Base-by-base conservation (phyloP, 2,888 invertebrate species). In the Dasysyrphus albostriatus region DNA sequence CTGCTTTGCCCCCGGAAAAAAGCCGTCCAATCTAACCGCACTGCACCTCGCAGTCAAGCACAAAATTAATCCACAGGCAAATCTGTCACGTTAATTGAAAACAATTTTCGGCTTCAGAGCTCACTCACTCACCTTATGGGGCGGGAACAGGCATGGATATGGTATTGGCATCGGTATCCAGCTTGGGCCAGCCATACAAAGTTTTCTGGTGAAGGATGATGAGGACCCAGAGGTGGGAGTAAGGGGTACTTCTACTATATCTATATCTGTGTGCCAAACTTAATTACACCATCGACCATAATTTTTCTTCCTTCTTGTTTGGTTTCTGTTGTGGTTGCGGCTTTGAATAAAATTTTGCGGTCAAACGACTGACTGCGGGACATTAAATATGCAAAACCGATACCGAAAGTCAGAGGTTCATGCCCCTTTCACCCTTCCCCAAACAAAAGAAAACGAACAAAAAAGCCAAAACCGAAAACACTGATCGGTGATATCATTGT, bases 11-110 rank as follows among this genome's bases (percentile, higher is more conserved):
- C 1, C 1, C 19, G 5, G 39, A 29, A 42, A 59, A 58, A 65
- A 59, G 10, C 56, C 39, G 61, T 49, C 79, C 56, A 76, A 79
- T 67, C 67, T 67, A 67, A 67, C 67, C 67, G 49, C 67, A 67
- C 65, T 47, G 32, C 67, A 49, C 73, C 85, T 74, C 73, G 61
- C 61, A 82, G 77, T 72, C 82, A 82, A 78, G 85, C 82, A 82
- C 82, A 87, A 87, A 87, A 87, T 87, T 82, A 78, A 87, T 87
- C 82, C 82, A 72, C 63, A 74, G 82, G 82, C 82, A 82, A 87
- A 87, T 87, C 85, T 74, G 85, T 87, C 85, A 87, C 82, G 74
- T 82, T 87, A 87, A 87, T 87, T 87, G 85, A 87, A 87, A 87
- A 82, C 85, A 87, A 87, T 87, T 87, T 87, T 87, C 82, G 78